Conservation (phyloP, 1,140 invertebrate genomes). For the Galleria mellonella region DNA sequence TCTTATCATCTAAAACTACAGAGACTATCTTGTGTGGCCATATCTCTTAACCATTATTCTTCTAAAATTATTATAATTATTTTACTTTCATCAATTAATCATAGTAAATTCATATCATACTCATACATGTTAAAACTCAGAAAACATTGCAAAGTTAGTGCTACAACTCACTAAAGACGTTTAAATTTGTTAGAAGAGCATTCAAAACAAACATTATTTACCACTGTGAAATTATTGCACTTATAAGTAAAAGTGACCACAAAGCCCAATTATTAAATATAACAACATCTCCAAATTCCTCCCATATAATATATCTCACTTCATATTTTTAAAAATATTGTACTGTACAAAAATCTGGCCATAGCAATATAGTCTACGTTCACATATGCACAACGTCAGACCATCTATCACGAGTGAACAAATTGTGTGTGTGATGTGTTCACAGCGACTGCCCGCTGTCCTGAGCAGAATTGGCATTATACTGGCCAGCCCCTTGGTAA, state of each 20-base stretch:
- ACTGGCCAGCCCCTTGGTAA: conserved; percentile 94
- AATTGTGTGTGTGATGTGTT: conserved; percentile 77
- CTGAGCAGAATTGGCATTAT: conserved; percentile 94
- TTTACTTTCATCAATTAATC: not conserved
- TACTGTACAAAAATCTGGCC: conserved; percentile 33
- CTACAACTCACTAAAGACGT: not conserved
- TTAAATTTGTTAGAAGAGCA: not conserved
- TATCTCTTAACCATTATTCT: conserved; percentile 8
- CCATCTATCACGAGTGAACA: conserved; percentile 68
- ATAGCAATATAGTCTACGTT: conserved; percentile 66
- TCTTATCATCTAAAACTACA: not conserved
- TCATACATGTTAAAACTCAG: conserved; percentile 14
- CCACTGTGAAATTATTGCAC: conserved; percentile 10
- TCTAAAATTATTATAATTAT: conserved; percentile 1
- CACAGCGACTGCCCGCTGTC: conserved; percentile 92
- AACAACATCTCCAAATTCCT: too few relatives aligned
- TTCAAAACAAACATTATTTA: conserved; percentile 2
- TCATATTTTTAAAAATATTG: not conserved
- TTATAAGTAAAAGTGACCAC: conserved; percentile 13
- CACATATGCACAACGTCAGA: conserved; percentile 59
- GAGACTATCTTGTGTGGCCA: conserved; percentile 69
- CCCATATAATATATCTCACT: too few relatives aligned
- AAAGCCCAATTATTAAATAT: too few relatives aligned
- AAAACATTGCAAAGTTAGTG: conserved; percentile 64
- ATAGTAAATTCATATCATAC: not conserved